These are phyloP conservation scores for Varanus salvator DNA, from an alignment of 2,113 vertebrate genomes.

Conservation along the genomic window DNA sequence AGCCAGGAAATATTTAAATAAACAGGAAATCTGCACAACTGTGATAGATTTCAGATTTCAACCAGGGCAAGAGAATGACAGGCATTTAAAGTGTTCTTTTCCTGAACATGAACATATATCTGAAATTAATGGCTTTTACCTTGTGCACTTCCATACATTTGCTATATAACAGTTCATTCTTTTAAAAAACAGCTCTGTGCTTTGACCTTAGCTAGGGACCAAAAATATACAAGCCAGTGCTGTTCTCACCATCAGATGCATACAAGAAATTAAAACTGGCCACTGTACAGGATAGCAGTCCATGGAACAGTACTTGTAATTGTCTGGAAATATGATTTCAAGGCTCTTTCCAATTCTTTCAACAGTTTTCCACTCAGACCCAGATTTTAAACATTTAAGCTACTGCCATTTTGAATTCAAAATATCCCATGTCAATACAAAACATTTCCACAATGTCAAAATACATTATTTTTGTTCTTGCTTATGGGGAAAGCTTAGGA, in stretches of 20 bases:
- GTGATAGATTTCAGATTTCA: slow-evolving; percentile 75
- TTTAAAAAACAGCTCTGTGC: slow-evolving; percentile 37
- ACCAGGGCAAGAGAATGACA: slow-evolving; percentile 65
- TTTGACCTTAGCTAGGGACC: slow-evolving; percentile 53
- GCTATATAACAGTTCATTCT: slow-evolving; percentile 56
- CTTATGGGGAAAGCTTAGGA: neutral
- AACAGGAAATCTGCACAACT: slow-evolving; percentile 79
- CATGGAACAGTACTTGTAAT: slow-evolving; percentile 44
- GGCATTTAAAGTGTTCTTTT: slow-evolving; percentile 65
- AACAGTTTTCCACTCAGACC: slow-evolving; percentile 36
- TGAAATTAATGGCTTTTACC: slow-evolving; percentile 70
- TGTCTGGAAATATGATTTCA: slow-evolving; percentile 50
- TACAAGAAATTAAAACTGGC: slow-evolving; percentile 55
- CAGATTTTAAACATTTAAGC: neutral
- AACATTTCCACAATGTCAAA: neutral
- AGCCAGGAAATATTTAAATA: slow-evolving; percentile 77
- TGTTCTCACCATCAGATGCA: neutral
- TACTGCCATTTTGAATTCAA: neutral
- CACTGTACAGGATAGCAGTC: slow-evolving; percentile 39
- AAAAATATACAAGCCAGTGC: slow-evolving; percentile 47
- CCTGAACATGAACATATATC: slow-evolving; percentile 67
- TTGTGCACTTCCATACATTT: slow-evolving; percentile 63
- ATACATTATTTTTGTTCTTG: neutral
- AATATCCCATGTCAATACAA: neutral
- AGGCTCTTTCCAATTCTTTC: slow-evolving; percentile 20